Conservation (phyloP, 2,113 vertebrate species). For the Pseudolaguvia tuberculata region DNA sequence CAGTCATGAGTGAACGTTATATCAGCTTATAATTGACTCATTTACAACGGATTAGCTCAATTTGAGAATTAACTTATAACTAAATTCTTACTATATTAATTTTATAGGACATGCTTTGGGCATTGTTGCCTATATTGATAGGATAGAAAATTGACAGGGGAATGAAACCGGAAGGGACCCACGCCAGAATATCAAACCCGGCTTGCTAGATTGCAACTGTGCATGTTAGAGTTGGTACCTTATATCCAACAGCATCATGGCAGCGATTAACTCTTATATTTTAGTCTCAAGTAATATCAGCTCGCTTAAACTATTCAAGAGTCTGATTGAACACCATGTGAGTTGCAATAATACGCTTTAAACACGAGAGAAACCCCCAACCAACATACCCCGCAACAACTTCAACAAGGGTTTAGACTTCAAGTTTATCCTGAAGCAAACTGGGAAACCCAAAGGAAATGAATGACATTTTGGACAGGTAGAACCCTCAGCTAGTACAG, state of each 20-base stretch:
- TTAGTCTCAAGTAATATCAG: background rate
- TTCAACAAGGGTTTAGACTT: background rate
- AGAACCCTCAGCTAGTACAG: background rate
- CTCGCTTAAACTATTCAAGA: background rate
- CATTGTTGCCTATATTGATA: too few relatives aligned
- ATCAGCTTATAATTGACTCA: background rate
- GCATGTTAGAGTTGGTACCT: too few relatives aligned
- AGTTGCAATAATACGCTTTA: background rate
- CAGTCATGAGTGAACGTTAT: background rate
- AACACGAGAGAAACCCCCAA: too few relatives aligned
- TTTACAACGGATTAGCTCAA: background rate
- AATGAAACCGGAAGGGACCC: too few relatives aligned
- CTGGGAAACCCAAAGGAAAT: background rate
- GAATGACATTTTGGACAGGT: background rate
- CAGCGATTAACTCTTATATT: background rate
- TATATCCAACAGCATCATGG: too few relatives aligned
- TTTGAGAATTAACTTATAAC: background rate
- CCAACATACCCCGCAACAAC: background rate
- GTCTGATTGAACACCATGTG: background rate
- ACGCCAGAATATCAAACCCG: too few relatives aligned
- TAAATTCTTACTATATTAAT: background rate
- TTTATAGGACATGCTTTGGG: too few relatives aligned
- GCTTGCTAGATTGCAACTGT: too few relatives aligned
- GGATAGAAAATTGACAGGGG: too few relatives aligned
- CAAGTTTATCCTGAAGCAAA: too few relatives aligned